phyloP scores from a whole-genome alignment of 2,113 vertebrate genomes.

The Pygathrix nemaeus region DNA sequence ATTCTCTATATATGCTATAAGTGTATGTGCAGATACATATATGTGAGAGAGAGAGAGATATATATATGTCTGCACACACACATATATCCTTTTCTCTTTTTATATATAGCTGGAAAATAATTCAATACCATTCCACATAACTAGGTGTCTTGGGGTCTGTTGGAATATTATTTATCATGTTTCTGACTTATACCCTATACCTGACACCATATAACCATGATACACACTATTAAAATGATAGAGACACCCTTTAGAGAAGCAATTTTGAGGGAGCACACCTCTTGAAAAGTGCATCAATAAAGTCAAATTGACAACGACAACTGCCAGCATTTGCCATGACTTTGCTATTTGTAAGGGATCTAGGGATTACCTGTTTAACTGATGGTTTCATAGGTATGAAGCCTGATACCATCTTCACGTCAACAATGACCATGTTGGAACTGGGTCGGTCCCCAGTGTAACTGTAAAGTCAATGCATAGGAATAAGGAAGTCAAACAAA shows the following conservation, averaged over 20 bases:
- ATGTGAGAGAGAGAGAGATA: not conserved
- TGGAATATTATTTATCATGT: not conserved
- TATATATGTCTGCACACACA: not conserved
- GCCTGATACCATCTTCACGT: slow-evolving; percentile 83
- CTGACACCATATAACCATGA: not conserved
- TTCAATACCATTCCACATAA: not conserved
- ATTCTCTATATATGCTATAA: not conserved
- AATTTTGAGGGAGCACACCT: not conserved
- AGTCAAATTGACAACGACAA: not conserved
- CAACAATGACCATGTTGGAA: slow-evolving; percentile 82
- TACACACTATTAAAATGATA: not conserved
- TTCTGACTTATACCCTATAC: not conserved
- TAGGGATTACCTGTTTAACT: slow-evolving; percentile 63
- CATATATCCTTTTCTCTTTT: not conserved
- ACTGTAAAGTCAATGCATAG: slow-evolving; percentile 56
- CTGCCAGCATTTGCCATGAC: not conserved
- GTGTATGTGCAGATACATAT: not conserved
- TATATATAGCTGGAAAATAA: not conserved
- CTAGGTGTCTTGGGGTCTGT: not conserved
- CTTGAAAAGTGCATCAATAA: not conserved
- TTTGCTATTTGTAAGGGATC: not conserved
- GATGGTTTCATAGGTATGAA: slow-evolving; percentile 76
- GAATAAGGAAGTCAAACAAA: not conserved
- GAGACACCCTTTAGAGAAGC: not conserved
- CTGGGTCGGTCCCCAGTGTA: slow-evolving; percentile 73